These are phyloP conservation scores for Silurus aristotelis DNA, from an alignment of 2,797 vertebrate genomes.

Conservation along the genomic window DNA sequence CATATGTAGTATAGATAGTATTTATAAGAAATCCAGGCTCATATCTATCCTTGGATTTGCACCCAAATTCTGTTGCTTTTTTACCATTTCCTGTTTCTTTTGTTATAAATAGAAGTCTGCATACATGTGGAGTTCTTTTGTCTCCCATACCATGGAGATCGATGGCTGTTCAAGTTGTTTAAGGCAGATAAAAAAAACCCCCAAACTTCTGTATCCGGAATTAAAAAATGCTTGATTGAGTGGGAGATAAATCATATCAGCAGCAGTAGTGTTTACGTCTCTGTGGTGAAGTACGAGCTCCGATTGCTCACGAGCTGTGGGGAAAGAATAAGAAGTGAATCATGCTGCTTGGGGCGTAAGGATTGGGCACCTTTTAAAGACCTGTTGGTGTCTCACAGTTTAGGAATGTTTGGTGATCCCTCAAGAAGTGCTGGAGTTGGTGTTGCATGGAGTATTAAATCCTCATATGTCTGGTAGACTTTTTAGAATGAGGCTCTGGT, in stretches of 20 bases:
- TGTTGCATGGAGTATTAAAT: not conserved
- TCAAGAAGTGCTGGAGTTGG: not conserved
- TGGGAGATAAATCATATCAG: not conserved
- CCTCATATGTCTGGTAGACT: not conserved
- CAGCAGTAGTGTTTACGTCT: not conserved
- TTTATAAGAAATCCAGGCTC: not conserved
- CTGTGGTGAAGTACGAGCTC: not conserved
- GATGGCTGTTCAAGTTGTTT: not conserved
- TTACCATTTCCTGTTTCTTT: not conserved
- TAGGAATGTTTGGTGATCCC: not conserved
- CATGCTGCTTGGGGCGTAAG: not conserved
- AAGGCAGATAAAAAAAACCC: too few relatives aligned
- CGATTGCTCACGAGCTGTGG: not conserved
- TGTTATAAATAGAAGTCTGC: not conserved
- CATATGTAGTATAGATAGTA: not conserved
- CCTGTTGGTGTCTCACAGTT: not conserved
- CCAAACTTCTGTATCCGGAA: not conserved
- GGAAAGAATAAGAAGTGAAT: not conserved
- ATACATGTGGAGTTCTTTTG: not conserved
- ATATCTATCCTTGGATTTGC: not conserved
- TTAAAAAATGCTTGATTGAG: not conserved
- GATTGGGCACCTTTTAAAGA: not conserved
- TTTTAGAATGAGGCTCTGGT: not conserved
- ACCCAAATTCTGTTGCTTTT: not conserved
- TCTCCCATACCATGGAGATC: not conserved